Base-by-base conservation (phyloP, 2,113 vertebrate species). In the Excalfactoria chinensis region DNA sequence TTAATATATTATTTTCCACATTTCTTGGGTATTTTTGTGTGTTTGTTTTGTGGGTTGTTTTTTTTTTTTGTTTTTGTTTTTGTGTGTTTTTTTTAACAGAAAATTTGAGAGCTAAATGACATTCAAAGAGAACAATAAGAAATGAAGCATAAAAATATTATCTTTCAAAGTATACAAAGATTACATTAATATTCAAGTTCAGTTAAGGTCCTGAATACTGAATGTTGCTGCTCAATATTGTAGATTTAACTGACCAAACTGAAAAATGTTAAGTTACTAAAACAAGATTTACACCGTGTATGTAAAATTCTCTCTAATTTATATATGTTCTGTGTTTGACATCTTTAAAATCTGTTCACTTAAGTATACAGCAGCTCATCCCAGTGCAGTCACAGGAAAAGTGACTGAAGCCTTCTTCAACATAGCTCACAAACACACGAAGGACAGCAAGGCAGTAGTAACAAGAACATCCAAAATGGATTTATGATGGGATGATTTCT, bases 81-180 rank as follows among this genome's bases (percentile, higher is more conserved):
- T 83, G 80, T 83, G 37, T 37, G 37, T 91, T 32, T 83, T 76
- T 90, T 23, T 73, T 67, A 51, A 88, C 68, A 23, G 26, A 83
- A 55, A 80, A 67, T 62, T 43, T 4, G 26, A 76, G 23, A 73
- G 9, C 55, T 25, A 16, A 14, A 37, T 55, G 18, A 32, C 9
- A 66, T 72, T 87, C 28, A 82, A 72, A 76, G 71, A 32, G 32
- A 95, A 85, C 58, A 15, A 84, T 72, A 89, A 75, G 4, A 14
- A 69, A 83, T 55, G 79, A 78, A 73, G 37, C 32, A 90, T 13
- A 70, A 78, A 75, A 92, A 91, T 28, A 89, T 48, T 70, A 73
- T 7, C 41, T 88, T 79, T 83, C 49, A 73, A 70, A 26, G 2
- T 23, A 73, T 26, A 22, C 4, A 58, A 87, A 63, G 46, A 72